Percentiles rank a stretch among this genome's conserved stretches.
Conservation (phyloP, 1,140 invertebrate species). For the Pseudomyrmex sp. region DNA sequence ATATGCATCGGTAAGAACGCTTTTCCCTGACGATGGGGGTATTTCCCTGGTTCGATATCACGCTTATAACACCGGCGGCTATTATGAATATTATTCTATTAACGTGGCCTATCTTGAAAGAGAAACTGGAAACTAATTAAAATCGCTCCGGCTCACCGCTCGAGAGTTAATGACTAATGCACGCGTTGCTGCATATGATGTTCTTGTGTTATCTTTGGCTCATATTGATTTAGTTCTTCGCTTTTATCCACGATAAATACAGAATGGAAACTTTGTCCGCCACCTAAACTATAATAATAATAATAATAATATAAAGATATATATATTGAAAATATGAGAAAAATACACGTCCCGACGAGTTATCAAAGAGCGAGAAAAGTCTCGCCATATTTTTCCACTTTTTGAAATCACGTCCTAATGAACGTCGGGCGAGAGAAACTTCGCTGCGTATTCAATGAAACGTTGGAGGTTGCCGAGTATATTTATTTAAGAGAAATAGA, state of each 20-base stretch:
- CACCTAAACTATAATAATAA: not conserved
- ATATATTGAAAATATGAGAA: conserved; percentile 1
- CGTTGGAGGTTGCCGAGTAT: not conserved
- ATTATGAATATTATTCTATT: conserved; percentile 60
- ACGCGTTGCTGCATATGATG: not conserved
- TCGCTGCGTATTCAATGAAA: conserved; percentile 2
- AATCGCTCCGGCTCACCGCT: conserved; percentile 20
- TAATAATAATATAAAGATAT: not conserved
- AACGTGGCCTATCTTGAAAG: conserved; percentile 54
- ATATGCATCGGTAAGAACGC: conserved; percentile 47
- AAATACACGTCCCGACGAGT: not conserved
- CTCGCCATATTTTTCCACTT: not conserved
- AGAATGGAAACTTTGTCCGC: not conserved
- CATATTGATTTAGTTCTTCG: not conserved
- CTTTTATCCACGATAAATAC: not conserved
- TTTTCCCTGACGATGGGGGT: conserved; percentile 12
- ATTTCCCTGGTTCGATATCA: conserved; percentile 50
- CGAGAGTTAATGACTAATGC: conserved; percentile 16
- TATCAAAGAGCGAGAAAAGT: too few relatives aligned
- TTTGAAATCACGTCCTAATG: not conserved
- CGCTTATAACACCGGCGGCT: conserved; percentile 41
- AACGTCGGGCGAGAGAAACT: not conserved
- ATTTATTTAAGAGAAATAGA: conserved; percentile 9
- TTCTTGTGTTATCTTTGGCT: conserved; percentile 3
- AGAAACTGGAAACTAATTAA: conserved; percentile 57